Percentiles rank a stretch among this genome's conserved stretches.
Conservation (phyloP, 92 coral and sea anemone genomes). For the Parazoanthus swiftii region DNA sequence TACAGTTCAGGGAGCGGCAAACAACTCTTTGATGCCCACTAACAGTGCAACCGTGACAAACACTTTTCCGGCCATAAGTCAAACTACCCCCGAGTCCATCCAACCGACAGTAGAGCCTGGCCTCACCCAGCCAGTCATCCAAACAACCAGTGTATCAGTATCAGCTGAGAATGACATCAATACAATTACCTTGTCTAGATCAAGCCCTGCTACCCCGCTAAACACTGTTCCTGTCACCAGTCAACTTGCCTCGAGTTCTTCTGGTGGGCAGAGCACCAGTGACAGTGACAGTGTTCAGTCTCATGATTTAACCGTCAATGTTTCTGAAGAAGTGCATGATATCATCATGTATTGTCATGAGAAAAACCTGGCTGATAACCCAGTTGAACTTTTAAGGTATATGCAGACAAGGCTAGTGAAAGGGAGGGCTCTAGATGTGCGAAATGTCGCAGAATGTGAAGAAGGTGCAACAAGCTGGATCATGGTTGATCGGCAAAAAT, state of each 20-base stretch:
- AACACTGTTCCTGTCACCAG: not conserved
- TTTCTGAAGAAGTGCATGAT: not conserved
- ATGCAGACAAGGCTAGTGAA: slow-evolving; percentile 17
- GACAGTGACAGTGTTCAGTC: slow-evolving; percentile 4
- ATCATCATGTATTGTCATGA: slow-evolving; percentile 3
- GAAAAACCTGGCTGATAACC: slow-evolving; percentile 39
- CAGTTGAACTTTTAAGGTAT: slow-evolving; percentile 62
- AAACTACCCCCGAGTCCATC: not conserved
- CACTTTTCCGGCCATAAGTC: slow-evolving; percentile 9
- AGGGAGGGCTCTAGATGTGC: slow-evolving; percentile 39
- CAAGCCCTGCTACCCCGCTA: slow-evolving; percentile 1
- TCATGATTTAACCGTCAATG: not conserved
- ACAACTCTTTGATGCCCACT: not conserved
- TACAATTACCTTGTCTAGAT: slow-evolving; percentile 4
- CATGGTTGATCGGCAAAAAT: slow-evolving; percentile 55
- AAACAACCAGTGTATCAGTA: not conserved
- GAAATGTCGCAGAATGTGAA: slow-evolving; percentile 33
- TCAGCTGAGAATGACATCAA: slow-evolving; percentile 2
- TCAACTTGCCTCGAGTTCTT: not conserved
- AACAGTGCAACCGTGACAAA: slow-evolving; percentile 14
- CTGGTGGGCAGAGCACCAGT: not conserved
- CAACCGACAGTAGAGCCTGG: not conserved
- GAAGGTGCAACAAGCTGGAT: slow-evolving; percentile 56
- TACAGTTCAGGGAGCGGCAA: slow-evolving; percentile 11
- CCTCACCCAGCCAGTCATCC: slow-evolving; percentile 15